Evolutionary conservation across 2,113 vertebrate genomes (phyloP), one percentile per base, ranked within the genome.

Genomic region (Taurulus bubalis): DNA sequence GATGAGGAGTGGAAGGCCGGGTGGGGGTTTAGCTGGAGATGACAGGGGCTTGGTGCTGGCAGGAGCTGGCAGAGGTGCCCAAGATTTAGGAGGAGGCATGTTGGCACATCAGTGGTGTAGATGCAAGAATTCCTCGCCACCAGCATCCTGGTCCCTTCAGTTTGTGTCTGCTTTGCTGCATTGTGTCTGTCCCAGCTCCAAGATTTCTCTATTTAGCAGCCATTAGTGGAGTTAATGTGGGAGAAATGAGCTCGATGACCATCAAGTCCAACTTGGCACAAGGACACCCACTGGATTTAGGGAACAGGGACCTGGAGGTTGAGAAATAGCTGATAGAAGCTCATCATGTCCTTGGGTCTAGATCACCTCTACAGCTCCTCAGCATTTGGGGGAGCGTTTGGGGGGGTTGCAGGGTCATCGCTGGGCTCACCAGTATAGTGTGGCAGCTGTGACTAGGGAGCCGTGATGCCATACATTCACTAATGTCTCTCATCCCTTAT

Each of bases 201-300:
- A 91, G 69, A 91, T 90, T 78, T 89, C 92, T 92, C 89, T 88
- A 94, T 94, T 94, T 90, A 93, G 85, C 71, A 62, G 80, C 86
- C 83, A 92, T 93, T 91, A 92, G 85, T 85, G 87, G 85, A 91
- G 89, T 86, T 94, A 93, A 94, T 93, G 90, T 85, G 87, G 80
- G 78, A 86, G 89, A 89, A 92, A 93, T 91, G 71, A 91, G 91
- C 84, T 75, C 36, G 59, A 30, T 86, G 89, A 87, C 89, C 92
- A 83, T 28, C 74, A 67, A 30, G 80, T 92, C 92, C 92, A 92
- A 89, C 60, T 90, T 94, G 92, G 90, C 90, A 89, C 84, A 62
- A 79, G 60, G 60, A 73, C 28, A 36, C 38, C 65, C 73, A 34
- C 40, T 9, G 55, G 83, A 71, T 76, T 24, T 64, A 75, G 87